Percentiles rank a stretch among this genome's conserved stretches.
phyloP scores from a whole-genome alignment of 2,888 invertebrate genomes.

The Coelopa pilipes region DNA sequence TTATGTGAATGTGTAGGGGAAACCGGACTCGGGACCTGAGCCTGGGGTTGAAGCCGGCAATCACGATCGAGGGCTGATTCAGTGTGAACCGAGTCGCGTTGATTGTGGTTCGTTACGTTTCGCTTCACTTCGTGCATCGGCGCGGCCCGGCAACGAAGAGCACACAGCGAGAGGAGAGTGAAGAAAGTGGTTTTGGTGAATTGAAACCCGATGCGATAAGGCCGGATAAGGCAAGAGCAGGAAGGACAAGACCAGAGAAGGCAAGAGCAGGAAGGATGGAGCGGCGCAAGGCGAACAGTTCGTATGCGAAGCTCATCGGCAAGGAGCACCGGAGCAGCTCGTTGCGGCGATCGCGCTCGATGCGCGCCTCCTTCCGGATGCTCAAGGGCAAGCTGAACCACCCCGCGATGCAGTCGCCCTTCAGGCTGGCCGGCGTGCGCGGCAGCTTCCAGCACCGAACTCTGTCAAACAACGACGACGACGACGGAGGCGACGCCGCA shows the following conservation, averaged over 20 bases:
- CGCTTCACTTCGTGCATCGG: too few relatives aligned
- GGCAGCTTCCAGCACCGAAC: not conserved
- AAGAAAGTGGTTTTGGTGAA: too few relatives aligned
- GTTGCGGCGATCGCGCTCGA: conserved; percentile 75
- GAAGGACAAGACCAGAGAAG: too few relatives aligned
- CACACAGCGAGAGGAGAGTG: too few relatives aligned
- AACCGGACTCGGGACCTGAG: not conserved
- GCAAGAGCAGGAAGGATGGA: conserved; percentile 49
- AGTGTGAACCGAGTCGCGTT: not conserved
- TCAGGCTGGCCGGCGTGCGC: conserved; percentile 53
- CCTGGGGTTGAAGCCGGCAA: not conserved
- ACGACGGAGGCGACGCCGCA: not conserved
- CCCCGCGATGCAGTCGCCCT: conserved; percentile 59
- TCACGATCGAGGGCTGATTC: not conserved
- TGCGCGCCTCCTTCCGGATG: conserved; percentile 76
- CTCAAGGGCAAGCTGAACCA: conserved; percentile 71
- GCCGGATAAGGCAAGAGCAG: too few relatives aligned
- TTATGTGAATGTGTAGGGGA: not conserved
- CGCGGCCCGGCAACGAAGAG: too few relatives aligned
- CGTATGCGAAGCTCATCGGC: conserved; percentile 55
- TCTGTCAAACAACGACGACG: conserved; percentile 41
- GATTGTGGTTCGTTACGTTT: too few relatives aligned
- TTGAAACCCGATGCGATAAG: too few relatives aligned
- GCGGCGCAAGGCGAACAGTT: conserved; percentile 54
- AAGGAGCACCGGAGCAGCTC: conserved; percentile 39